Base-by-base conservation (phyloP, 2,113 vertebrate species). In the Patagioenas fasciata region DNA sequence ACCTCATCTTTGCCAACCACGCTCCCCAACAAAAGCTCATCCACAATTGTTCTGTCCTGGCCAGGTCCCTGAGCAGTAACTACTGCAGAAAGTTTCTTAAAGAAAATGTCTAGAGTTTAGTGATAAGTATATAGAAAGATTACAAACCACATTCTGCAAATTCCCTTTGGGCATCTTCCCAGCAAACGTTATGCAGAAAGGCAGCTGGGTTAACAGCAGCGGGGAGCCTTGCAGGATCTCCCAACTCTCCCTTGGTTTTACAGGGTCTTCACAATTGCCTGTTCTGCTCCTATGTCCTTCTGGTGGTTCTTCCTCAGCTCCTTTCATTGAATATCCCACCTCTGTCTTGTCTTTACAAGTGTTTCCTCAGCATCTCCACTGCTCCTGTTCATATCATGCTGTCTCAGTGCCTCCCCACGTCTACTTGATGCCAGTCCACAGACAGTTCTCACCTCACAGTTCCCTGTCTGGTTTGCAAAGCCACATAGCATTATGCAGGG, bases 371-470 rank as follows among this genome's bases (percentile, higher is more conserved):
- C 51, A 66, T 42, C 36, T 57, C n/a, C 57, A 20, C 31, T 47
- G 36, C 29, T 87, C 38, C 42, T 0, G 0, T 31, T 67, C 25
- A 2, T 25, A 20, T 5, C 53, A 36, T 0, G 0, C 31, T 29
- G 5, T 15, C 32, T 44, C 8, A 4, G 8, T 34, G 29, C 38
- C 42, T 93, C 58, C 34, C 72, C 17, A 12, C 1, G 1, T 15
- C 53, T 79, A 28, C 2, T 1, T 23, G 17, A 5, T 6, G 20
- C 6, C 25, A 9, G 11, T 40, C 53, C 34, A 11, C 0, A 0
- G 15, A 23, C 51, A 73, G 24, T 9, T 83, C 58, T 66, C 65
- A 64, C 6, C 19, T 53, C 50, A 48, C 44, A 36, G 31, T 57
- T 71, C 34, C 8, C 40, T 47, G 21, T 40, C 47, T 53, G 25